Percentiles rank a stretch among this genome's conserved stretches.
Evolutionary conservation across 2,888 invertebrate genomes (phyloP).

Genomic region (Periphyllus acericola): DNA sequence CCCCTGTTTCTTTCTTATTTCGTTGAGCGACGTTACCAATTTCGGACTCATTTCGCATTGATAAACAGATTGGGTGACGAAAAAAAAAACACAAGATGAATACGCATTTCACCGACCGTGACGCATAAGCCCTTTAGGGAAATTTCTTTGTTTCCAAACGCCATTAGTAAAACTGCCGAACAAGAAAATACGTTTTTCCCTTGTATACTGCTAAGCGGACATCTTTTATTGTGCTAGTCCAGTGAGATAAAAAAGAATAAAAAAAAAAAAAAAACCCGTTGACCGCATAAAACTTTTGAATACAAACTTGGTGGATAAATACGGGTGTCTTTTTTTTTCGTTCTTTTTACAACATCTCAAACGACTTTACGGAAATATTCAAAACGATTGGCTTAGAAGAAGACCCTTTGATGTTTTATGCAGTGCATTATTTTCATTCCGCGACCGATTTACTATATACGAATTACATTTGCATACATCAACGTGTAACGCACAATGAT

Average conservation of each 20-base stretch:
- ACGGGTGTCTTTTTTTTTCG: conserved; percentile 34
- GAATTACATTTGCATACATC: background rate
- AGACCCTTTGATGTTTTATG: conserved; percentile 48
- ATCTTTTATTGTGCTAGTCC: conserved; percentile 54
- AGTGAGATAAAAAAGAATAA: conserved; percentile 45
- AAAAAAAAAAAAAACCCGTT: conserved; percentile 20
- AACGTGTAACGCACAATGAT: background rate
- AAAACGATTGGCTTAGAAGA: conserved; percentile 39
- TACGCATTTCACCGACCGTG: conserved; percentile 47
- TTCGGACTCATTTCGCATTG: conserved; percentile 59
- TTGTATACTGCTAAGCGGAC: conserved; percentile 41
- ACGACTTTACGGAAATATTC: conserved; percentile 50
- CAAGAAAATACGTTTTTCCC: conserved; percentile 54
- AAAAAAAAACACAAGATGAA: conserved; percentile 46
- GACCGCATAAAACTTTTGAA: conserved; percentile 56
- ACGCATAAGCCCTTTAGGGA: conserved; percentile 59
- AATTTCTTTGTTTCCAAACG: conserved; percentile 60
- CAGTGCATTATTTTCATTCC: conserved; percentile 31
- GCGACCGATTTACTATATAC: background rate
- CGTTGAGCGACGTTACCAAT: conserved; percentile 43
- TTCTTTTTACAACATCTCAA: conserved; percentile 18
- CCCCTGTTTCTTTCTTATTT: background rate
- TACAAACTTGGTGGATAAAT: conserved; percentile 53
- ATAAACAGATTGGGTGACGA: conserved; percentile 60
- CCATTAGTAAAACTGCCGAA: conserved; percentile 60